Base-by-base conservation (phyloP, 2,797 vertebrate genomes). In the Eulemur mongoz region DNA sequence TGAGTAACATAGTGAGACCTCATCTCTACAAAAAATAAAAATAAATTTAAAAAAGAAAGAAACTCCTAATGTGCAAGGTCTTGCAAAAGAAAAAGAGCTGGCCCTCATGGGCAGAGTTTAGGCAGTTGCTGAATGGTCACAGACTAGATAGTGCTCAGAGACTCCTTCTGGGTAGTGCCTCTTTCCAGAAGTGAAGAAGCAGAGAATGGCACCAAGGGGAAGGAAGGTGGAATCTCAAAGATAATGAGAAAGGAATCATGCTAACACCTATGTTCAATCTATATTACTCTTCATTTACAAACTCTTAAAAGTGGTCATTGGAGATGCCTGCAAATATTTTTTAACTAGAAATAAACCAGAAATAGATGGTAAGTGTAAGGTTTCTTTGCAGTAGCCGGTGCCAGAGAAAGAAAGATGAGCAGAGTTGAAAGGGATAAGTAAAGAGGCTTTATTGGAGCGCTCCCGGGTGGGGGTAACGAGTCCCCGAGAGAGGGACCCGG, bases 311-410 rank as follows among this genome's bases (percentile, higher is more conserved):
- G 54, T 63, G 27, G 30, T 63, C 52, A 23, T 20, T 81, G 35
- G 18, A 13, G 61, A 75, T 70, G 54, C 32, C 65, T 48, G 1
- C 67, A 73, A 91, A 61, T 6, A 82, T n/a, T 80, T 80, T 23
- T 27, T 65, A 82, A 75, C 75, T 93, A 79, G 63, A 75, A 93
- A 94, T 94, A 30, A 17, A 59, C 73, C 50, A 76, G 45, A 90
- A 88, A 81, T 63, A 78, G 12, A 78, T 88, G 54, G 35, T 59
- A 40, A 40, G 40, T 40, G 40, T 40, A 40, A 40, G 40, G 6
- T 40, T 40, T 40, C 40, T 40, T 40, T 40, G 40, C 40, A 40
- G 40, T 40, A 40, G 40, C 40, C 40, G 40, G 6, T 40, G 40
- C 40, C 40, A 40, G 40, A 40, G 40, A 40, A 40, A 40, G 40